Conservation (phyloP, 2,113 vertebrate species). For the Telmatochromis sp. region DNA sequence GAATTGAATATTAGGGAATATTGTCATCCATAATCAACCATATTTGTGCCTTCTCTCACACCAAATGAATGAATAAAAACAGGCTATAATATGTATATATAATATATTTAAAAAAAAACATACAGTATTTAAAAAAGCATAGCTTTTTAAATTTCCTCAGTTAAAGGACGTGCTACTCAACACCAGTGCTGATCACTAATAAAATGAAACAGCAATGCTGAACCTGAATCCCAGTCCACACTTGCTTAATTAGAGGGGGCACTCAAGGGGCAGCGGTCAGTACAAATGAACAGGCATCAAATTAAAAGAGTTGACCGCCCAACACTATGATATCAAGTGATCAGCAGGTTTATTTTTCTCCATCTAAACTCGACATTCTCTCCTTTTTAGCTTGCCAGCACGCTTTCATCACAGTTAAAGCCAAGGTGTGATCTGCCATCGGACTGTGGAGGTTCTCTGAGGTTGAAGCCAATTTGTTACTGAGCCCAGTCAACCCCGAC, state of each 20-base stretch:
- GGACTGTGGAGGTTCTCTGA: neutral
- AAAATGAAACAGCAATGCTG: neutral
- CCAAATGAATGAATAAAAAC: neutral
- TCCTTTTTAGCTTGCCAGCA: neutral
- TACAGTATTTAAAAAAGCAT: neutral
- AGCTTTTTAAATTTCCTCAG: neutral
- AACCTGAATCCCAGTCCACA: neutral
- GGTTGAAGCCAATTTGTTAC: neutral
- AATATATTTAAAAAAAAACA: neutral
- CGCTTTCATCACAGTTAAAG: neutral
- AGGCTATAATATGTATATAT: neutral
- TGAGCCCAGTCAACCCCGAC: neutral
- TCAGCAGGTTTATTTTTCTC: slow-evolving; percentile 23
- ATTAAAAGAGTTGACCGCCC: neutral
- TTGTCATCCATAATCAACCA: neutral
- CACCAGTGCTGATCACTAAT: neutral
- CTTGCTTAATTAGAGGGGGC: neutral
- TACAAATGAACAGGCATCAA: slow-evolving; percentile 8
- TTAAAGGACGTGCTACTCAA: neutral
- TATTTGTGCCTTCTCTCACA: neutral
- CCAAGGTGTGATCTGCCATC: slow-evolving; percentile 1
- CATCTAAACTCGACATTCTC: neutral
- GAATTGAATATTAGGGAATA: neutral
- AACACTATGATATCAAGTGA: slow-evolving; percentile 14
- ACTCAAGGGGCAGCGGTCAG: neutral